Conservation (phyloP, 2,888 invertebrate species). For the Alloscopus bannaensis region DNA sequence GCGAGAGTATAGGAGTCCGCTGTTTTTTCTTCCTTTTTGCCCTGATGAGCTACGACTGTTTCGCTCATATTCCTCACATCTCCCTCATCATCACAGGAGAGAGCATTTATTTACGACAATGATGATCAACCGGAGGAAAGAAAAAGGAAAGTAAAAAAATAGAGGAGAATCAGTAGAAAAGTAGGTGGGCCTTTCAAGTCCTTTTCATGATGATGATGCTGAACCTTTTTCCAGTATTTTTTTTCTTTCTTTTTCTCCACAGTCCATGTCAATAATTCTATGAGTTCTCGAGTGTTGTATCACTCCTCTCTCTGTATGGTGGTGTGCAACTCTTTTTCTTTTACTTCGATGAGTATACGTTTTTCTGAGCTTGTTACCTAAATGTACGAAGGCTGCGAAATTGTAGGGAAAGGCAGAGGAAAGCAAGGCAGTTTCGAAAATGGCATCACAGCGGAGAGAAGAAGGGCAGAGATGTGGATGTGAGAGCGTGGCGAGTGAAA, state of each 20-base stretch:
- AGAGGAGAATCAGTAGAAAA: conserved; percentile 43
- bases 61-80: conserved; percentile 6
- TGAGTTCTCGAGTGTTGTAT: background rate
- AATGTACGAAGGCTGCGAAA: conserved; percentile 2
- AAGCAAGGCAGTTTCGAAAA: conserved; percentile 19
- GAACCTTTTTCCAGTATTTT: conserved; percentile 30
- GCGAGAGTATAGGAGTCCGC: conserved; percentile 6
- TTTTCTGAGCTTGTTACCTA: conserved; percentile 21
- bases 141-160: conserved; percentile 19
- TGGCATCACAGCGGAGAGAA: conserved; percentile 14
- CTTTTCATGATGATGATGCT: conserved; percentile 7
- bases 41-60: conserved; percentile 35
- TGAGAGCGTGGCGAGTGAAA: background rate
- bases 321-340: background rate
- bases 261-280: conserved; percentile 55
- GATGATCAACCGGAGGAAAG: conserved; percentile 31
- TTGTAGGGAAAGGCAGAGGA: background rate
- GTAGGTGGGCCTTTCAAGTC: conserved; percentile 40
- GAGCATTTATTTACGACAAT: conserved; percentile 40
- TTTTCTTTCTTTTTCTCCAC: conserved; percentile 14
- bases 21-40: background rate
- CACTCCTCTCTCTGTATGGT: background rate
- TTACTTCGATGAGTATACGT: background rate
- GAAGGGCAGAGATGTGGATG: conserved; percentile 14
- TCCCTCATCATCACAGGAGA: conserved; percentile 12